Evolutionary conservation across 2,888 invertebrate genomes (phyloP).

Genomic region (Scaptomyza reducta): DNA sequence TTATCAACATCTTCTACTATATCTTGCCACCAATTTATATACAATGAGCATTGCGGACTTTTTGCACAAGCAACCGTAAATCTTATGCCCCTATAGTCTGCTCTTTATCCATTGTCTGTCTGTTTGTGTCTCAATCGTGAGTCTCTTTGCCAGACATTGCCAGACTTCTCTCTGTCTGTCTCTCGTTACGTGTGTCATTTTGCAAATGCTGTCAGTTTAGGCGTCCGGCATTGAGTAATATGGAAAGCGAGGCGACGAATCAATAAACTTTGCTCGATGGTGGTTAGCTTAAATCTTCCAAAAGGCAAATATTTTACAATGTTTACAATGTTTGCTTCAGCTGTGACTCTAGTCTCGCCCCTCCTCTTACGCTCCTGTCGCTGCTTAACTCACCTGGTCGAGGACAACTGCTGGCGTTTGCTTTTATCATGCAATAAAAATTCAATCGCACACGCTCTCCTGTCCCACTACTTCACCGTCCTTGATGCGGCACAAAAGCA

Average conservation of each 20-base stretch:
- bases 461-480: background rate
- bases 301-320: slow-evolving; percentile 69
- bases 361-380: slow-evolving; percentile 7
- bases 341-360: background rate
- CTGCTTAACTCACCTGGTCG: slow-evolving; percentile 54
- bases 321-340: slow-evolving; percentile 58
- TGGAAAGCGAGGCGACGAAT: slow-evolving; percentile 53
- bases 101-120: slow-evolving; percentile 8
- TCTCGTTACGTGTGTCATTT: slow-evolving; percentile 66
- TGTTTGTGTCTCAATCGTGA: slow-evolving; percentile 11
- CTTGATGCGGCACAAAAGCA: slow-evolving; percentile 42
- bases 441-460: slow-evolving; percentile 68
- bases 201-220: slow-evolving; percentile 62
- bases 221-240: slow-evolving; percentile 49
- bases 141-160: slow-evolving; percentile 9
- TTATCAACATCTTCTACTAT: background rate
- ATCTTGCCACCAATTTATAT: background rate
- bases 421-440: slow-evolving; percentile 76
- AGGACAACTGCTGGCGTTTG: slow-evolving; percentile 41
- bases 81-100: slow-evolving; percentile 1
- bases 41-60: slow-evolving; percentile 2
- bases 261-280: slow-evolving; percentile 66
- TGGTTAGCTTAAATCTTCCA: slow-evolving; percentile 67
- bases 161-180: background rate
- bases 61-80: slow-evolving; percentile 10